Conservation (phyloP, 2,113 vertebrate genomes). For the Vulpes lagopus region DNA sequence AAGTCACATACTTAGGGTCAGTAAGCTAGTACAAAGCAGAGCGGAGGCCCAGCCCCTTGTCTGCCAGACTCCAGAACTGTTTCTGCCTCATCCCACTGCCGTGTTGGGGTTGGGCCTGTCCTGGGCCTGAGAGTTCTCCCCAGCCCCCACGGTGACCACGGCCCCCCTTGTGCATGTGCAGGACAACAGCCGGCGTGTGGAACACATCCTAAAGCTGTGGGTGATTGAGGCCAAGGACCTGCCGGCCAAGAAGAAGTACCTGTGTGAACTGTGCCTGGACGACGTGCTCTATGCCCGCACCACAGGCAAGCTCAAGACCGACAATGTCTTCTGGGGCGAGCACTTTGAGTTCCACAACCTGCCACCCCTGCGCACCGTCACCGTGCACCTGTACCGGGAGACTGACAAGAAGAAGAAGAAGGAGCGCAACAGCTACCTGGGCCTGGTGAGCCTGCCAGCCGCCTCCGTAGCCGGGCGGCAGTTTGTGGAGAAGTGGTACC, state of each 20-base stretch:
- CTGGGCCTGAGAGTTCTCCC: neutral
- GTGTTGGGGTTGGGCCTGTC: neutral
- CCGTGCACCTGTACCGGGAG: constrained; percentile 97
- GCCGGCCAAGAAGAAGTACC: constrained; percentile 98
- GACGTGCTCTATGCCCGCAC: constrained; percentile 98
- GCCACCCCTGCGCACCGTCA: constrained; percentile 93
- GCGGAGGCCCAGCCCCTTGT: neutral
- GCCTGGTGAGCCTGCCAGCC: constrained; percentile 94
- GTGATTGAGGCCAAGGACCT: constrained; percentile 99
- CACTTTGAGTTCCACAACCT: constrained; percentile 99
- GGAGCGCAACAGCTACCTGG: constrained; percentile 98
- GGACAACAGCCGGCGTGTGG: constrained; percentile 98
- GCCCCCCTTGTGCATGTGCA: constrained; percentile 70
- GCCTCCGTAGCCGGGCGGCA: constrained; percentile 94
- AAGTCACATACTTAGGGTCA: neutral
- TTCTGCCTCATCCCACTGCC: neutral
- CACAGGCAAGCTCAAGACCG: constrained; percentile 98
- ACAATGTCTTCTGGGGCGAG: constrained; percentile 99
- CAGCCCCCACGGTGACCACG: constrained; percentile 52
- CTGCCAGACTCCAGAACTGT: neutral
- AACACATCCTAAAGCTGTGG: constrained; percentile 97
- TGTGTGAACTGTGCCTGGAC: constrained; percentile 97
- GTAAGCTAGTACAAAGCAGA: neutral
- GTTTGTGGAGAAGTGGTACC: constrained; percentile 99
- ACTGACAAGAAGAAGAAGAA: constrained; percentile 99